phyloP scores from a whole-genome alignment of 1,140 invertebrate genomes.

The Polypedilum vanderplanki region DNA sequence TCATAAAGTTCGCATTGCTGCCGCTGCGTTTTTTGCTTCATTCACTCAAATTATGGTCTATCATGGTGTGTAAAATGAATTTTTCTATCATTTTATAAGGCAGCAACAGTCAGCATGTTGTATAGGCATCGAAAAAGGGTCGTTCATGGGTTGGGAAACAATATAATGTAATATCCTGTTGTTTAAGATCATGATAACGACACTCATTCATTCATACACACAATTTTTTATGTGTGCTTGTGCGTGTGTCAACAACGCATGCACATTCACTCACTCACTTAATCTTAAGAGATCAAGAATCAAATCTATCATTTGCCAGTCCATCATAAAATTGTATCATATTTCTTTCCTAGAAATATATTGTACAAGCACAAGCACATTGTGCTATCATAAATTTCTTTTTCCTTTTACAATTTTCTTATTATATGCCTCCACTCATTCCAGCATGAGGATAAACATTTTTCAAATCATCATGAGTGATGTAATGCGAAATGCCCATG shows the following conservation, averaged over 20 bases:
- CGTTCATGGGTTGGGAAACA: not conserved
- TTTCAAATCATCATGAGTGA: not conserved
- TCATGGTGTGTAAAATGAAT: no score
- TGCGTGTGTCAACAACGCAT: not conserved
- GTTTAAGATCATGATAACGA: not conserved
- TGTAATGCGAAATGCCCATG: not conserved
- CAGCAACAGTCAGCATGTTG: no score
- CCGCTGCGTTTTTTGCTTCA: no score
- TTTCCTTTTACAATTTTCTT: not conserved
- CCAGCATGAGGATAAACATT: not conserved
- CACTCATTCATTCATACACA: not conserved
- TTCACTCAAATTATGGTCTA: no score
- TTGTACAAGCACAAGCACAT: not conserved
- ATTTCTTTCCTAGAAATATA: no score
- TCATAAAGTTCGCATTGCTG: no score
- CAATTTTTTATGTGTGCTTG: not conserved
- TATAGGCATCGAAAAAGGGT: no score
- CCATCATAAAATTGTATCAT: not conserved
- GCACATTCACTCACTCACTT: not conserved
- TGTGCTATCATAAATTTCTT: conserved; percentile 5
- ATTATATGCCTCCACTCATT: not conserved
- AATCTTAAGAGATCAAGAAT: conserved; percentile 26
- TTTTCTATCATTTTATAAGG: no score
- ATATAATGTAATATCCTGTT: conserved; percentile 26
- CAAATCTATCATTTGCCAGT: conserved; percentile 16